These are phyloP conservation scores for Emmelina monodactyla DNA, from an alignment of 2,888 invertebrate genomes.

Conservation along the genomic window DNA sequence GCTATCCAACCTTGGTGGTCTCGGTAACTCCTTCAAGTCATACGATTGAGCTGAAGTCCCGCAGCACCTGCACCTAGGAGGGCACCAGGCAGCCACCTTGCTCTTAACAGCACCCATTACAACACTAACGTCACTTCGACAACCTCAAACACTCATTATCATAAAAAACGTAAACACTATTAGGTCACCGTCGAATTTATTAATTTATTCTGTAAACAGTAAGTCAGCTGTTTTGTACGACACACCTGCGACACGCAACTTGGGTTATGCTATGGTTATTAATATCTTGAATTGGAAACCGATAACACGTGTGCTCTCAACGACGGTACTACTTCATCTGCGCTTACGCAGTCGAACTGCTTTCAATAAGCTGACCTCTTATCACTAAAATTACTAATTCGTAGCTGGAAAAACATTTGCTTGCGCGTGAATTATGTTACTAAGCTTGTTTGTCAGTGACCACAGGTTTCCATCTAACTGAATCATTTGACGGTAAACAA, in stretches of 20 bases:
- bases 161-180: slow-evolving; percentile 22
- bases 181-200: slow-evolving; percentile 33
- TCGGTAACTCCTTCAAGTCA: slow-evolving; percentile 44
- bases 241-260: background rate
- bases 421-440: no score
- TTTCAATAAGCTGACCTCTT: slow-evolving; percentile 32
- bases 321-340: slow-evolving; percentile 31
- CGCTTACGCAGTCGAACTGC: slow-evolving; percentile 6
- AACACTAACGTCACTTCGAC: slow-evolving; percentile 16
- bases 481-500: no score
- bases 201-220: slow-evolving; percentile 39
- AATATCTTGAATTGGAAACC: background rate
- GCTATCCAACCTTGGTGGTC: slow-evolving; percentile 35
- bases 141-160: slow-evolving; percentile 30
- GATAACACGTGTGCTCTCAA: slow-evolving; percentile 33
- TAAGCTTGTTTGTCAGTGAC: no score
- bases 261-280: background rate
- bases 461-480: no score
- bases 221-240: slow-evolving; percentile 20
- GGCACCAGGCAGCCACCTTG: slow-evolving; percentile 30
- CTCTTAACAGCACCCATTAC: slow-evolving; percentile 47
- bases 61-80: slow-evolving; percentile 30
- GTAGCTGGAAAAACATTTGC: no score
- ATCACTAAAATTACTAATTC: slow-evolving; percentile 26
- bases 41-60: slow-evolving; percentile 31